Evolutionary conservation across 2,888 invertebrate species (phyloP).

Genomic region (Brachyptera risi): DNA sequence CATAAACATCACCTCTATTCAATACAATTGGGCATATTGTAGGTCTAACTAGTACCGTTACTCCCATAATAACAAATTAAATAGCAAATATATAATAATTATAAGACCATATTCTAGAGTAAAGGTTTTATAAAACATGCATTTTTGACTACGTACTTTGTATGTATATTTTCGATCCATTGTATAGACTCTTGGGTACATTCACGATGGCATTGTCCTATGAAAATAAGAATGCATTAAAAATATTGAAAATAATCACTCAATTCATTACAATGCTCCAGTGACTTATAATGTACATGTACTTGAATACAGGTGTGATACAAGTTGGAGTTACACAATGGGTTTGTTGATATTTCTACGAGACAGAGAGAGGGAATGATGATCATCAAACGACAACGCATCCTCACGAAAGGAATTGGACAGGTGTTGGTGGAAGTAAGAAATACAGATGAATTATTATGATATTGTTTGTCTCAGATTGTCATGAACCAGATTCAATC

Average conservation of each 20-base stretch:
- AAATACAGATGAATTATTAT: too few species aligned
- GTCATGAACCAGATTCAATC: too few species aligned
- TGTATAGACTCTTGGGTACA: slow-evolving; percentile 60
- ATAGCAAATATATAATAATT: neutral
- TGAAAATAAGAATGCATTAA: neutral
- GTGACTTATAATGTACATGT: too few species aligned
- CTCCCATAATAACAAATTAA: neutral
- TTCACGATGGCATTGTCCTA: slow-evolving; percentile 31
- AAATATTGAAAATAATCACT: neutral
- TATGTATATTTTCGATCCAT: slow-evolving; percentile 64
- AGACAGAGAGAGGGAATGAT: too few species aligned
- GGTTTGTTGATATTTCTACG: too few species aligned
- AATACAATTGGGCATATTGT: neutral
- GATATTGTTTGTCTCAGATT: too few species aligned
- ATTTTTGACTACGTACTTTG: slow-evolving; percentile 53
- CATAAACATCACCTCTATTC: too few species aligned
- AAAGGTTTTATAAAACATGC: neutral
- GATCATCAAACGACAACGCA: too few species aligned
- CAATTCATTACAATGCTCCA: neutral
- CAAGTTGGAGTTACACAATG: neutral
- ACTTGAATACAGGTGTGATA: neutral
- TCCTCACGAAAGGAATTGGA: too few species aligned
- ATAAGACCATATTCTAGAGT: neutral
- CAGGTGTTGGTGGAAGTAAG: too few species aligned
- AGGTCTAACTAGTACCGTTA: neutral